phyloP scores from a whole-genome alignment of 2,888 invertebrate genomes.

The Punctoribates punctum region DNA sequence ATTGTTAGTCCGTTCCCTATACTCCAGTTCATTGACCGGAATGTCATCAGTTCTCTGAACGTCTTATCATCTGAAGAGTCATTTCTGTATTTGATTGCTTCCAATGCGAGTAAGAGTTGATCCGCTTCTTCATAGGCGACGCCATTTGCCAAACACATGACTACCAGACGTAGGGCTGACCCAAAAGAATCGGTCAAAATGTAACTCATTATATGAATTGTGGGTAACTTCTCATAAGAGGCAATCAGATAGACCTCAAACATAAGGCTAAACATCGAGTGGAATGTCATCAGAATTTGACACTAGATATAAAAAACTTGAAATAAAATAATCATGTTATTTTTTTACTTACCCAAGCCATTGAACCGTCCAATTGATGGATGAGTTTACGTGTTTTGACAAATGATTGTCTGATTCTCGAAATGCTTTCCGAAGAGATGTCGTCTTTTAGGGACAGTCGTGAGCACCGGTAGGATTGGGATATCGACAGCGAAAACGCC shows the following conservation, averaged over 20 bases:
- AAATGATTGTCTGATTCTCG: background rate
- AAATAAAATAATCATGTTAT: background rate
- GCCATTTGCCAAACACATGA: background rate
- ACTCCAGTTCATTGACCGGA: background rate
- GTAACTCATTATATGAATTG: background rate
- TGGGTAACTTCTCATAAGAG: background rate
- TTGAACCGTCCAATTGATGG: background rate
- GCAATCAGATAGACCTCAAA: background rate
- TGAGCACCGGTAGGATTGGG: background rate
- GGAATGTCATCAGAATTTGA: background rate
- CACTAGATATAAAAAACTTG: background rate
- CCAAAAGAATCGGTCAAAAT: background rate
- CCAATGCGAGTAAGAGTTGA: background rate
- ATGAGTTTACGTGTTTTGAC: background rate
- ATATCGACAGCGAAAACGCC: background rate
- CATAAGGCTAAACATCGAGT: background rate
- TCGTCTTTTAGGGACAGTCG: background rate
- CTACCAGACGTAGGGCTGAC: background rate
- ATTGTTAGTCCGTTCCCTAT: background rate
- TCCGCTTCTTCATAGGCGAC: background rate
- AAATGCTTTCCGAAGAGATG: background rate
- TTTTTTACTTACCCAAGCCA: background rate
- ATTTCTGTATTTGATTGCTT: background rate
- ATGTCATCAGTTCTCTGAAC: background rate
- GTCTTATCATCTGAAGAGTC: background rate